phyloP scores from a whole-genome alignment of 2,113 vertebrate genomes.

The Myotis lucifugus region DNA sequence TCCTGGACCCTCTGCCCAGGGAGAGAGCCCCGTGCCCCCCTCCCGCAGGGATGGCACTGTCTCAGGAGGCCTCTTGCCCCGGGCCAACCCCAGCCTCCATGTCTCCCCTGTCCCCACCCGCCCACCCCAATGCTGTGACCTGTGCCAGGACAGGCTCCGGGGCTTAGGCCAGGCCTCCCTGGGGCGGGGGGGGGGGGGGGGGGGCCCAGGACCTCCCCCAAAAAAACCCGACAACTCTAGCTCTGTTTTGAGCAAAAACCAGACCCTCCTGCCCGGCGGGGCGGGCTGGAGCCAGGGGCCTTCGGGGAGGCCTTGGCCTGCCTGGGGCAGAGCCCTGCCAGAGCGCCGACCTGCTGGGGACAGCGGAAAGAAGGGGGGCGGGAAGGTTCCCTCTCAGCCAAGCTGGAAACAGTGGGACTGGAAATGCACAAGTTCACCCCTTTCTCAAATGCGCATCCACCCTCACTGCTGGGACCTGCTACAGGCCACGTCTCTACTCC shows the following conservation, averaged over 20 bases:
- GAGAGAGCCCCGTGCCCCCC: neutral
- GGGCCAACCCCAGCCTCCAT: neutral
- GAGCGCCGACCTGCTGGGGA: neutral
- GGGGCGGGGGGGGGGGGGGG: neutral
- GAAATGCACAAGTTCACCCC: neutral
- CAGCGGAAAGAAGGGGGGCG: neutral
- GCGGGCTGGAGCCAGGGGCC: too few relatives aligned
- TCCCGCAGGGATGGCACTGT: neutral
- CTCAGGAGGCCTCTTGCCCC: neutral
- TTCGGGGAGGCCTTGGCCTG: neutral
- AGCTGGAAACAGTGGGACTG: neutral
- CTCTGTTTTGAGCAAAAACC: neutral
- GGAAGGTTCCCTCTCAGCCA: neutral
- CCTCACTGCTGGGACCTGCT: neutral
- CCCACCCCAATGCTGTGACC: neutral
- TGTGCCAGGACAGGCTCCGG: neutral
- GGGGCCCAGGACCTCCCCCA: neutral
- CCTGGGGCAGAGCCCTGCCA: neutral
- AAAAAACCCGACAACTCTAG: neutral
- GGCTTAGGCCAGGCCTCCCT: too few relatives aligned
- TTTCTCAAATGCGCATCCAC: neutral
- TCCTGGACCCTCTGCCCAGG: neutral
- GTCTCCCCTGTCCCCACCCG: neutral
- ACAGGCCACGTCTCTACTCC: fast-evolving
- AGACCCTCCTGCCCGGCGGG: neutral